These are phyloP conservation scores for Drosophila gaucha DNA, from an alignment of 2,888 invertebrate species.

Conservation along the genomic window DNA sequence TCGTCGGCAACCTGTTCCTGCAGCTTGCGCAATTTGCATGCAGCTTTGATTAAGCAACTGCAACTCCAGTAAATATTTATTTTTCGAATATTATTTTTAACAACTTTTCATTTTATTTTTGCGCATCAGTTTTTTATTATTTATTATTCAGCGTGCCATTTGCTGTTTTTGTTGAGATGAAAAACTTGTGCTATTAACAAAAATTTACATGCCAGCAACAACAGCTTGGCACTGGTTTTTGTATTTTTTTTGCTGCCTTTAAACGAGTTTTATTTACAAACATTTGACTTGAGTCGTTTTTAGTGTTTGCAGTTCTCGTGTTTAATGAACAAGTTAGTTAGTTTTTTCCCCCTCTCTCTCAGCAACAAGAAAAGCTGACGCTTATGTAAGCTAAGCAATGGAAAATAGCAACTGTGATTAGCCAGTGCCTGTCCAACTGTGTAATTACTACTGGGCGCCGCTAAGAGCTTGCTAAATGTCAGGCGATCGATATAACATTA, in stretches of 20 bases:
- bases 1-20: slow-evolving; percentile 37
- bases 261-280: slow-evolving; percentile 78
- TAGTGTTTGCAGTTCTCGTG: slow-evolving; percentile 73
- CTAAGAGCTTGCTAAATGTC: slow-evolving; percentile 22
- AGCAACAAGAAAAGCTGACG: slow-evolving; percentile 30
- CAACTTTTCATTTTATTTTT: slow-evolving; percentile 38
- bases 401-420: slow-evolving; percentile 28
- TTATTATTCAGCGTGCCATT: slow-evolving; percentile 37
- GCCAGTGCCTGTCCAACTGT: slow-evolving; percentile 40
- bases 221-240: slow-evolving; percentile 18
- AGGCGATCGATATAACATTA: slow-evolving; percentile 8
- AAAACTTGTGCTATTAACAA: slow-evolving; percentile 76
- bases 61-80: slow-evolving; percentile 26
- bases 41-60: slow-evolving; percentile 43
- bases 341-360: slow-evolving; percentile 12
- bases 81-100: background rate
- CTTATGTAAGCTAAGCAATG: slow-evolving; percentile 60
- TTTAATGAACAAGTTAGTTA: slow-evolving; percentile 72
- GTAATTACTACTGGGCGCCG: slow-evolving; percentile 3
- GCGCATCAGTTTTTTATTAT: slow-evolving; percentile 31
- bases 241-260: slow-evolving; percentile 37
- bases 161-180: slow-evolving; percentile 36
- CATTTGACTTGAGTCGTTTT: slow-evolving; percentile 50
- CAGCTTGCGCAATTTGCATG: slow-evolving; percentile 45
- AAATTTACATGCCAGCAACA: slow-evolving; percentile 66